These are phyloP conservation scores for Australoheros scitulus DNA, from an alignment of 2,113 vertebrate genomes.

Conservation along the genomic window DNA sequence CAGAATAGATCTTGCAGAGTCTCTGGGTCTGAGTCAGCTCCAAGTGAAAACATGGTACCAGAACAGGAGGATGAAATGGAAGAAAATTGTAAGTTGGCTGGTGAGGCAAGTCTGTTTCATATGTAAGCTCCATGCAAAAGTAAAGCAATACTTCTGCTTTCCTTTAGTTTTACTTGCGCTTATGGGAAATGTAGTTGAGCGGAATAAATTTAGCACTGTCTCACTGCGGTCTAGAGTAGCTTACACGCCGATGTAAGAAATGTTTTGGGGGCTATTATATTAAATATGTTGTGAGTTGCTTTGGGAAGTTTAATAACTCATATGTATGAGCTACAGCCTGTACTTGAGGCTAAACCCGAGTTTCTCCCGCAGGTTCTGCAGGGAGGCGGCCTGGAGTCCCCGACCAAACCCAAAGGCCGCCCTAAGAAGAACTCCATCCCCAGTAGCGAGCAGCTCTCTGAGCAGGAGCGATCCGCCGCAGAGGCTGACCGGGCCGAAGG, in stretches of 20 bases:
- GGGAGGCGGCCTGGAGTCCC: conserved; percentile 95
- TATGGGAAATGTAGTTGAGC: background rate
- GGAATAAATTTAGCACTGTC: background rate
- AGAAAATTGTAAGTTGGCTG: conserved; percentile 94
- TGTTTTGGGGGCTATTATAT: fast-evolving
- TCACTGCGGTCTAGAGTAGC: background rate
- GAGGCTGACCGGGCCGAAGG: conserved; percentile 82
- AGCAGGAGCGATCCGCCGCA: conserved; percentile 85
- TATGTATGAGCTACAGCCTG: background rate
- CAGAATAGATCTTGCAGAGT: conserved; percentile 99
- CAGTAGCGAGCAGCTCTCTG: conserved; percentile 93
- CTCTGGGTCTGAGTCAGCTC: conserved; percentile 95
- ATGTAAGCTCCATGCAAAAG: background rate
- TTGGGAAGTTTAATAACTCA: background rate
- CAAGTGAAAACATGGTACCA: conserved; percentile 99
- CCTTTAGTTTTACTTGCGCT: background rate
- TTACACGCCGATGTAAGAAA: background rate
- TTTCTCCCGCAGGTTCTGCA: conserved; percentile 86
- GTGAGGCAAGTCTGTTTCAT: background rate
- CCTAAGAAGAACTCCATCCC: conserved; percentile 99
- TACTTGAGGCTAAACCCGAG: background rate
- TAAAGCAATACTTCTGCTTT: background rate
- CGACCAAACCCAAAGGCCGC: conserved; percentile 97
- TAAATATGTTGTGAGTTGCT: background rate
- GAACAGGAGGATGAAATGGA: conserved; percentile 99